Conservation (phyloP, 2,888 invertebrate species). For the Malacosoma neustria region DNA sequence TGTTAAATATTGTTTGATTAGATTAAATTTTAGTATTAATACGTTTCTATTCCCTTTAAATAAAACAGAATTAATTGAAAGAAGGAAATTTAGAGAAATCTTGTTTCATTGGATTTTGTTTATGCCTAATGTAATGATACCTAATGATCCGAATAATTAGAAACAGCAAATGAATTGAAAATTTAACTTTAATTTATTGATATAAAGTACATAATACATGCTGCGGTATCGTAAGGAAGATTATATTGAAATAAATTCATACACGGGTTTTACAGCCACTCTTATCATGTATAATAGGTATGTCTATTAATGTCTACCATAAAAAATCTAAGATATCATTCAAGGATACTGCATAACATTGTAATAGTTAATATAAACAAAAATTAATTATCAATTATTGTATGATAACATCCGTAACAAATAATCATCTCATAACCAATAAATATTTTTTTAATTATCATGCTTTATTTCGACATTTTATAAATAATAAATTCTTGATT, state of each 20-base stretch:
- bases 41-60: too few species aligned
- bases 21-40: too few species aligned
- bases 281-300: constrained; percentile 71
- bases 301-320: constrained; percentile 62
- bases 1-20: too few species aligned
- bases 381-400: too few species aligned
- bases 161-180: constrained; percentile 33
- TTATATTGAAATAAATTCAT: constrained; percentile 10
- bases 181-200: constrained; percentile 16
- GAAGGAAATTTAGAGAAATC: not conserved
- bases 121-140: constrained; percentile 62
- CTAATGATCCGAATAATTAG: constrained; percentile 37
- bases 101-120: not conserved
- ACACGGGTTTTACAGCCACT: constrained; percentile 64
- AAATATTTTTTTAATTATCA: too few species aligned
- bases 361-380: too few species aligned
- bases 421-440: too few species aligned
- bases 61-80: too few species aligned
- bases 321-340: constrained; percentile 69
- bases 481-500: too few species aligned
- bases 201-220: constrained; percentile 21
- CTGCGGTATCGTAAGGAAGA: not conserved
- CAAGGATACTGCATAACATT: constrained; percentile 5
- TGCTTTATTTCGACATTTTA: too few species aligned
- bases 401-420: too few species aligned